Base-by-base conservation (phyloP, 2,888 invertebrate genomes). In the Furcula furcula region DNA sequence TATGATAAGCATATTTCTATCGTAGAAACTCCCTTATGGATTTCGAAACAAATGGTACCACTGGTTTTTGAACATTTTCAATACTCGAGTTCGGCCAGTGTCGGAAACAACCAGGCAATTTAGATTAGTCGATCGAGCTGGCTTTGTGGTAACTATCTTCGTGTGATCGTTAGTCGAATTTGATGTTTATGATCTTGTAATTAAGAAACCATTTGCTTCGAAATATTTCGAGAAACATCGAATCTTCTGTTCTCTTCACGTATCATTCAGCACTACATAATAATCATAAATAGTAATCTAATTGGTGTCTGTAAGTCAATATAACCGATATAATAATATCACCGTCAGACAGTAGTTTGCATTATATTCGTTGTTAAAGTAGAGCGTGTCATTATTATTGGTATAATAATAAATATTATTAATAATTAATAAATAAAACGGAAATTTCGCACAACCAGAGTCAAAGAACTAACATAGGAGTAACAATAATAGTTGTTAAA, bases 391-490 rank as follows among this genome's bases (percentile, higher is more conserved):
- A 76, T 78, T 78, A 65, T 61, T 68, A 70, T 65, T 67, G 62
- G 56, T 61, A 65, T 61, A 60, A 76, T 62, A 55, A 58, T 72
- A 73, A 57, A 69, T 72, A 72, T 66, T 63, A 43, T 57, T 60
- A 55, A 44, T 39, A 37, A 55, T 40, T 68, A 59, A 46, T 56
- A 55, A 56, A 67, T 60, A 74, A 69, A 76, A 81, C 79, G 66
- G 75, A 82, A 81, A 81, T 75, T 76, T 85, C 87, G 88, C 88
- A 88, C 88, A 88, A 88, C 77, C 73, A 67, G 75, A 83, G 55
- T 81, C 80, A 80, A 78, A 73, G 74, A 81, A 84, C 70, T 86
- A 83, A 81, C 65, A 62, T 86, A 86, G 76, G 69, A 53, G 46
- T 81, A 76, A 81, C 64, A 69, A 72, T 78, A 71, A 72, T 76